Conservation (phyloP, 2,113 vertebrate genomes). For the Xyliphius kryptos region DNA sequence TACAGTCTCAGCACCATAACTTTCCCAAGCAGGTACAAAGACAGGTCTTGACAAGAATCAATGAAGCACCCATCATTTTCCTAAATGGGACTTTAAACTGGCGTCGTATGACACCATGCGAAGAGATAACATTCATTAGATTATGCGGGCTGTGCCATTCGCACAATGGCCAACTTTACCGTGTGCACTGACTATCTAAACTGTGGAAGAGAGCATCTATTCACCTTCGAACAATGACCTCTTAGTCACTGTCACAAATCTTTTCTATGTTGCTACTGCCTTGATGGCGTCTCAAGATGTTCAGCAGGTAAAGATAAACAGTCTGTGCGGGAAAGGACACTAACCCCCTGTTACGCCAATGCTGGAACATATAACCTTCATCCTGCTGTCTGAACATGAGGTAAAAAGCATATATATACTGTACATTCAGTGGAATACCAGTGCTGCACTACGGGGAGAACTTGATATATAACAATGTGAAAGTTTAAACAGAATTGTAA, state of each 20-base stretch:
- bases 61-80: background rate
- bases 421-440: too few species aligned
- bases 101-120: slow-evolving; percentile 5
- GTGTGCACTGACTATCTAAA: slow-evolving; percentile 8
- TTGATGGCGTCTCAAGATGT: slow-evolving; percentile 61
- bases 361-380: slow-evolving; percentile 47
- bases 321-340: slow-evolving; percentile 40
- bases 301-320: slow-evolving; percentile 64
- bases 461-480: too few species aligned
- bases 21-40: background rate
- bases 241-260: slow-evolving; percentile 51
- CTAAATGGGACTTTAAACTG: background rate
- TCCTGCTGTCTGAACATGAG: slow-evolving; percentile 40
- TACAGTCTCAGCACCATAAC: background rate
- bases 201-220: slow-evolving; percentile 20
- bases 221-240: slow-evolving; percentile 42
- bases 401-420: background rate
- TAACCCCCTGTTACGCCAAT: slow-evolving; percentile 14
- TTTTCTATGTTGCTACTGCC: slow-evolving; percentile 56
- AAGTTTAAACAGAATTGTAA: too few species aligned
- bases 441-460: too few species aligned
- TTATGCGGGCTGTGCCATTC: background rate
- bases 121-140: slow-evolving; percentile 35
- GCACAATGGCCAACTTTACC: slow-evolving; percentile 26
- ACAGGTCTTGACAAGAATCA: background rate